Base-by-base conservation (phyloP, 2,113 vertebrate genomes). In the Laticauda laticaudata region DNA sequence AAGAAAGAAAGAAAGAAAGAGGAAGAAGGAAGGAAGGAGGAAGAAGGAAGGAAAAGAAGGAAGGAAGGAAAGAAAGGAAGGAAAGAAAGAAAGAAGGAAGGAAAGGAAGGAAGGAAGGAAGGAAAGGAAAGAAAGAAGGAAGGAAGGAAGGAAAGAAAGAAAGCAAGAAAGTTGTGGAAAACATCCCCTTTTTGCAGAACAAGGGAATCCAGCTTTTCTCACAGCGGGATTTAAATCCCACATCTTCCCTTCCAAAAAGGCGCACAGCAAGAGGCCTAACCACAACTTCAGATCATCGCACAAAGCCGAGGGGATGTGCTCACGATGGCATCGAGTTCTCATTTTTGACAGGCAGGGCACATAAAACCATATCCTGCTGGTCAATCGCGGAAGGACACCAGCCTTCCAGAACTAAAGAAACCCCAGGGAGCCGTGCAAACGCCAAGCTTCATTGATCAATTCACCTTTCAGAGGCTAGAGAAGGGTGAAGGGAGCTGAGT, bases 121-220 rank as follows among this genome's bases (percentile, higher is more conserved):
- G 3, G 12, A 15, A 54, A 57, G 5, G 56, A 9, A 59, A 0
- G 7, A 9, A 24, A 0, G 23, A 59, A 24, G 0, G 7, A 59
- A 59, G 7, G 57, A 59, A 24, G 0, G 23, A 59, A 23, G 0
- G 57, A 26, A 61, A 0, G 24, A 11, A 26, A 2, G 2, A 26
- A 26, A 29, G 24, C 0, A 61, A 61, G 8, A 26, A 9, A 26
- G 24, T 61, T 61, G 24, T 10, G 57, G 23, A 59, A 59, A 7
- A 24, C 45, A 45, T 7, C 3, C 23, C 8, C 8, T 9, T 59
- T 59, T 59, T 59, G 57, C 57, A 59, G 23, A 59, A 59, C 24
- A 59, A 59, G 23, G 57, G 23, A 24, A 61, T 61, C 24, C 23
- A 61, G 59, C 24, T 61, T 11, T 29, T 61, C 29, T 39, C 48